These are phyloP conservation scores for Ichneumoninae sp. DNA, from an alignment of 2,888 invertebrate species.

Conservation along the genomic window DNA sequence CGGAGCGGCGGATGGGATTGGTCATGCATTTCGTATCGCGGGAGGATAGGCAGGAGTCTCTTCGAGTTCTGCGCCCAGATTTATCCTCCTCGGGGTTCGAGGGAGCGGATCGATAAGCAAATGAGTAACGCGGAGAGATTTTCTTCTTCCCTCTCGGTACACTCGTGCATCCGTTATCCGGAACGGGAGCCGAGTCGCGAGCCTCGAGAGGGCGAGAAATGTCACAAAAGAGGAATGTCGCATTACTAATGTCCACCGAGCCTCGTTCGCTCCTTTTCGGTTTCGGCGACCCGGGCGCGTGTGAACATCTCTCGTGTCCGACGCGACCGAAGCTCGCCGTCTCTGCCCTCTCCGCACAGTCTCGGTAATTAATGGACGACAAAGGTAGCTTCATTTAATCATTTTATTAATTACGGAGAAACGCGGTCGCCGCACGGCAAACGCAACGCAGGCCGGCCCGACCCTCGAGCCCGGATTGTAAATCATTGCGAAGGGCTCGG, in stretches of 20 bases:
- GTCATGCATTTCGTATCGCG: conserved; percentile 7
- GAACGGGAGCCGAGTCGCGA: conserved; percentile 5
- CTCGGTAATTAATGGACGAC: conserved; percentile 74
- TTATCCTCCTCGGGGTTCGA: conserved; percentile 37
- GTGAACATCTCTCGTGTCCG: conserved; percentile 2
- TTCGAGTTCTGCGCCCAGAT: conserved; percentile 12
- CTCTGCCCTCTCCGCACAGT: conserved; percentile 39
- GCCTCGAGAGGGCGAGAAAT: conserved; percentile 39
- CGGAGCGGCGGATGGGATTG: background rate
- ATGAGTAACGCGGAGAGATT: conserved; percentile 4
- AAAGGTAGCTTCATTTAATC: conserved; percentile 74
- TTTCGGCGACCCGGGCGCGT: conserved; percentile 29
- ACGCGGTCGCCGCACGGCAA: conserved; percentile 67
- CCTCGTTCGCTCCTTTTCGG: conserved; percentile 32
- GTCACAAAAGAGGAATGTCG: conserved; percentile 69
- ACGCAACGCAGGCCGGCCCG: conserved; percentile 53
- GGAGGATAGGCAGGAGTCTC: background rate
- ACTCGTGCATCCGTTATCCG: conserved; percentile 1
- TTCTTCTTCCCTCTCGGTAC: conserved; percentile 26
- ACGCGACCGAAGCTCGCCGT: conserved; percentile 33
- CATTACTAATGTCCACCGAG: conserved; percentile 71
- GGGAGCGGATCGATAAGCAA: conserved; percentile 26
- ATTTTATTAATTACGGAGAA: conserved; percentile 78
- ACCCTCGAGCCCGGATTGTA: conserved; percentile 66
- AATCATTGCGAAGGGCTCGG: conserved; percentile 70